Conservation (phyloP, 2,888 invertebrate species). For the Lithosia quadra region DNA sequence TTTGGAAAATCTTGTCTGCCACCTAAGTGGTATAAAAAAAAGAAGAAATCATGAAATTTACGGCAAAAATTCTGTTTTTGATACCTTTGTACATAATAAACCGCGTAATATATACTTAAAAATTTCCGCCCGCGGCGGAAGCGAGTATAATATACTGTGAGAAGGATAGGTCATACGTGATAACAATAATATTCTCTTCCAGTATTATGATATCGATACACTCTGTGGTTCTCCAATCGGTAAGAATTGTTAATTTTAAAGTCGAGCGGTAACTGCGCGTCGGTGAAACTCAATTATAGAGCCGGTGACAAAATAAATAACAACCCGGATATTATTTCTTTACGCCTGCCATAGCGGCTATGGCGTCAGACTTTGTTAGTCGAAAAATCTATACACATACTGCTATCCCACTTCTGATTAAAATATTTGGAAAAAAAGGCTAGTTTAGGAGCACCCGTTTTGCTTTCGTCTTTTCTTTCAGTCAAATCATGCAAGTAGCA, state of each 20-base stretch:
- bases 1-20: too few species aligned
- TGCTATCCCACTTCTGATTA: not conserved
- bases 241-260: slow-evolving; percentile 77
- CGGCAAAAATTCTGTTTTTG: too few species aligned
- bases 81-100: too few species aligned
- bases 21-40: too few species aligned
- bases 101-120: too few species aligned
- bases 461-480: too few species aligned
- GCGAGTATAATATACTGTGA: not conserved
- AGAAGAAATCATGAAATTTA: too few species aligned
- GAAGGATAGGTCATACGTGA: not conserved
- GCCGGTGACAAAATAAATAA: slow-evolving; percentile 64
- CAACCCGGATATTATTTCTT: not conserved
- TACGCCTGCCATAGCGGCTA: not conserved
- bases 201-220: slow-evolving; percentile 35
- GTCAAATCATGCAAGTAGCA: too few species aligned
- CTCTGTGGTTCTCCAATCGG: slow-evolving; percentile 58
- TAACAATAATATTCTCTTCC: slow-evolving; percentile 34
- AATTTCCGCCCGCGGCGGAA: too few species aligned
- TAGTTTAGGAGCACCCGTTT: not conserved
- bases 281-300: slow-evolving; percentile 75
- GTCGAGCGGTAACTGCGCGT: slow-evolving; percentile 49
- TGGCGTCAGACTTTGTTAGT: not conserved
- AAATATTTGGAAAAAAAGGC: not conserved
- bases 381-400: not conserved